A percentile compares a stretch with the other conserved stretches of the same genome.
Conservation (phyloP, 2,797 vertebrate species). For the Chrosomus eos region DNA sequence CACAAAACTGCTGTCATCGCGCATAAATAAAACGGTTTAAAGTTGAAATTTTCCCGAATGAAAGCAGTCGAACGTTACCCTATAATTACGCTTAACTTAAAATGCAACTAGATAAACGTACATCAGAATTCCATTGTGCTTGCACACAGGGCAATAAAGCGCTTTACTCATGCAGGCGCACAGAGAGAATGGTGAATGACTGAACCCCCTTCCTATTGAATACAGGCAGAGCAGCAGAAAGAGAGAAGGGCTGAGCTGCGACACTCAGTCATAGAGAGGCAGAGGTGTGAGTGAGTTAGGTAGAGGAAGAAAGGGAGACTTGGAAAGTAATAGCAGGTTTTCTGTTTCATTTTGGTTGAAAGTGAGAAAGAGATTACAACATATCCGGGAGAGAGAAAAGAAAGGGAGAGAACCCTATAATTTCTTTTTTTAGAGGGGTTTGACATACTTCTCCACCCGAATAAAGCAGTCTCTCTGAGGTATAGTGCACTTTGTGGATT, state of each 20-base stretch:
- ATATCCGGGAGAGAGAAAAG: constrained; percentile 63
- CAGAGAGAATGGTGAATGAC: constrained; percentile 65
- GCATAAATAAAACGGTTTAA: background rate
- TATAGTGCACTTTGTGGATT: constrained; percentile 71
- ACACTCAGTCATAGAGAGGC: constrained; percentile 70
- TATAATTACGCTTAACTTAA: background rate
- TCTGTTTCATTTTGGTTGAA: constrained; percentile 65
- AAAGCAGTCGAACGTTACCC: background rate
- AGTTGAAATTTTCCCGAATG: background rate
- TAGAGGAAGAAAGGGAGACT: constrained; percentile 65
- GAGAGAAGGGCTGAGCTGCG: constrained; percentile 39
- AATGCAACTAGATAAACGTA: constrained; percentile 3
- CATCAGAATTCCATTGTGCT: constrained; percentile 9
- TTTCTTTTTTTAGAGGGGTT: constrained; percentile 61
- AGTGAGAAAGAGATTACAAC: constrained; percentile 58
- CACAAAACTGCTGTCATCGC: background rate
- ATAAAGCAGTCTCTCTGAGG: constrained; percentile 69
- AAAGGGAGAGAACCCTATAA: constrained; percentile 59
- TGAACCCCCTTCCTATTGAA: constrained; percentile 73
- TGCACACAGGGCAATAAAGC: constrained; percentile 36
- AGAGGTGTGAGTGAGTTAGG: constrained; percentile 75
- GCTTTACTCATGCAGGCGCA: constrained; percentile 31
- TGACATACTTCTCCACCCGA: constrained; percentile 57
- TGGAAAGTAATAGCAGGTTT: constrained; percentile 66
- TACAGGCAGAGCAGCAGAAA: constrained; percentile 69